phyloP scores from a whole-genome alignment of 2,113 vertebrate species.

The Ochotona curzoniae region DNA sequence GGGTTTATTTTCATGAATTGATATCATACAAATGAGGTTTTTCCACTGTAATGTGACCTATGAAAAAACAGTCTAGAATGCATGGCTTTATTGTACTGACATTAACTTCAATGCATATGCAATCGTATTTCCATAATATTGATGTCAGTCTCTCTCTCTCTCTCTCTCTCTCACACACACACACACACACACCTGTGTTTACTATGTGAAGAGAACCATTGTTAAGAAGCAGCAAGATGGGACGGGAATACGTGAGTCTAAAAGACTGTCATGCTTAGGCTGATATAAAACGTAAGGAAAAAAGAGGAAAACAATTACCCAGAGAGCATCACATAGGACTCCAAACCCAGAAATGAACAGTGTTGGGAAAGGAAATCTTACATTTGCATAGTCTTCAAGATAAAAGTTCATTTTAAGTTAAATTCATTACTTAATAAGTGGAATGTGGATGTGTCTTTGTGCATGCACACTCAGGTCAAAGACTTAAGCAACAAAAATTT shows the following conservation, averaged over 20 bases:
- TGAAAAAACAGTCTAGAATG: neutral
- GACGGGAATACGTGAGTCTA: neutral
- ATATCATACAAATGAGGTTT: constrained; percentile 35
- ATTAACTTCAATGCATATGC: neutral
- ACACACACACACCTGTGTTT: neutral
- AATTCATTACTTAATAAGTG: neutral
- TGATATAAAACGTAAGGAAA: neutral
- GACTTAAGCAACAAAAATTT: neutral
- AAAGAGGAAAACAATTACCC: neutral
- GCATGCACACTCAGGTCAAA: neutral
- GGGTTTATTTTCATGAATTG: constrained; percentile 49
- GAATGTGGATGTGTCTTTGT: neutral
- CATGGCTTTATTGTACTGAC: neutral
- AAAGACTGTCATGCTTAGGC: neutral
- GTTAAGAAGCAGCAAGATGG: neutral
- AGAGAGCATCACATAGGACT: neutral
- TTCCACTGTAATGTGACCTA: neutral
- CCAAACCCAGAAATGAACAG: neutral
- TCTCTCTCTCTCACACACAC: too few relatives aligned
- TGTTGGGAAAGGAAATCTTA: neutral
- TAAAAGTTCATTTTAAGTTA: neutral
- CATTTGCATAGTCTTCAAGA: neutral
- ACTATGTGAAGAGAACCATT: neutral
- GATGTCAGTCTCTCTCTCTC: neutral
- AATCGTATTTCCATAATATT: neutral